phyloP scores from a whole-genome alignment of 2,797 vertebrate species.

The Pipistrellus nathusii region DNA sequence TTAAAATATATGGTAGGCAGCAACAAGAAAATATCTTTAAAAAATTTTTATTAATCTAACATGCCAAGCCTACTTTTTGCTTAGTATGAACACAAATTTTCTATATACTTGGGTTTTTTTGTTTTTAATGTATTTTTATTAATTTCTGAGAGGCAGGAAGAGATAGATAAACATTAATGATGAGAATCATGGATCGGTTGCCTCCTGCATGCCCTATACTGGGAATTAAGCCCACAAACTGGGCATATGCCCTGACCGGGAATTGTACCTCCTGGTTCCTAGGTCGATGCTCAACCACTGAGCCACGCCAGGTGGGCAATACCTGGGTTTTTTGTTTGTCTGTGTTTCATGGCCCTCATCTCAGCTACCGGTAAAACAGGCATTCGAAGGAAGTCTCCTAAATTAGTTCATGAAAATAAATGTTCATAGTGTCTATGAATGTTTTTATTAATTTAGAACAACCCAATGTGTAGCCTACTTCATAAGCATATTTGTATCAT shows the following conservation, averaged over 20 bases:
- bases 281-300: too few relatives aligned
- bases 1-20: not conserved
- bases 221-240: too few relatives aligned
- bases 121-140: too few relatives aligned
- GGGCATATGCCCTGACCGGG: too few relatives aligned
- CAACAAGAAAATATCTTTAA: not conserved
- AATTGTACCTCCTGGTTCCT: too few relatives aligned
- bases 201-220: too few relatives aligned
- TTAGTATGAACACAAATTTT: slow-evolving; percentile 20
- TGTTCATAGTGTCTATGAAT: not conserved
- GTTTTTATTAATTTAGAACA: slow-evolving; percentile 45
- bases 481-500: slow-evolving; percentile 42
- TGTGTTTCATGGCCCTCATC: slow-evolving; percentile 3
- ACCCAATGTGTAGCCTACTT: slow-evolving; percentile 20
- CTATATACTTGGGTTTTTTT: not conserved
- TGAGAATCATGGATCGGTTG: too few relatives aligned
- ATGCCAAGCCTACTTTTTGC: not conserved
- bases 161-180: too few relatives aligned
- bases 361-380: slow-evolving; percentile 43
- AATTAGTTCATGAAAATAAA: slow-evolving; percentile 44
- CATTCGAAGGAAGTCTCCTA: slow-evolving; percentile 50
- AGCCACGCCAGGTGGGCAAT: too few relatives aligned
- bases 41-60: slow-evolving; percentile 13
- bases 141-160: too few relatives aligned
- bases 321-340: not conserved